Conservation (phyloP, 2,888 invertebrate genomes). For the Xanthorhoe designata region DNA sequence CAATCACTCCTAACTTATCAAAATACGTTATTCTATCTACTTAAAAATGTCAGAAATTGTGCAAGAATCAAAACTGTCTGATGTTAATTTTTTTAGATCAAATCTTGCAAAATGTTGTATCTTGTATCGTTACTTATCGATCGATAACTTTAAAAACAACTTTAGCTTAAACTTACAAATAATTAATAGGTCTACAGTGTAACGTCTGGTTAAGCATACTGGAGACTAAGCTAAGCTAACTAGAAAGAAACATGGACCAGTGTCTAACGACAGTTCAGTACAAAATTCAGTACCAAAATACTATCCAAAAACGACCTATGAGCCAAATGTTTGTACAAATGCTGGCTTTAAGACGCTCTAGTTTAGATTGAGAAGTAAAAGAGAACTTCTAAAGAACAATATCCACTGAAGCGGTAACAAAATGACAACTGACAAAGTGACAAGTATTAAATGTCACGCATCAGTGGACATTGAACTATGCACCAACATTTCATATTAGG, state of each 20-base stretch:
- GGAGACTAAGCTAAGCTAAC: slow-evolving; percentile 74
- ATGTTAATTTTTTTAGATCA: slow-evolving; percentile 36
- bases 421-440: background rate
- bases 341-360: slow-evolving; percentile 31
- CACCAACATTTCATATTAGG: slow-evolving; percentile 43
- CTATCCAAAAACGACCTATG: slow-evolving; percentile 59
- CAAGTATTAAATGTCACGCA: background rate
- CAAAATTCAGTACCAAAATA: slow-evolving; percentile 83
- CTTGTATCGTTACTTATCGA: slow-evolving; percentile 55
- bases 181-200: slow-evolving; percentile 63
- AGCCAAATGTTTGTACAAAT: slow-evolving; percentile 33
- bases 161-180: slow-evolving; percentile 69
- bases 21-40: slow-evolving; percentile 53
- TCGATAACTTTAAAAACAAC: slow-evolving; percentile 57
- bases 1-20: slow-evolving; percentile 35
- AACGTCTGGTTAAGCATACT: slow-evolving; percentile 64
- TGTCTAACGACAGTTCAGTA: slow-evolving; percentile 75
- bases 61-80: slow-evolving; percentile 65
- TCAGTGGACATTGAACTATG: slow-evolving; percentile 20
- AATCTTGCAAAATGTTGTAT: slow-evolving; percentile 40
- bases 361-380: slow-evolving; percentile 35
- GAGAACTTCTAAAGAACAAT: slow-evolving; percentile 27
- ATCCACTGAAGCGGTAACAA: slow-evolving; percentile 14
- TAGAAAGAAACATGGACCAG: slow-evolving; percentile 74
- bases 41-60: slow-evolving; percentile 69